A percentile compares a stretch with the other conserved stretches of the same genome.
These are phyloP conservation scores for Dasysyrphus albostriatus DNA, from an alignment of 2,888 invertebrate genomes.

Conservation along the genomic window DNA sequence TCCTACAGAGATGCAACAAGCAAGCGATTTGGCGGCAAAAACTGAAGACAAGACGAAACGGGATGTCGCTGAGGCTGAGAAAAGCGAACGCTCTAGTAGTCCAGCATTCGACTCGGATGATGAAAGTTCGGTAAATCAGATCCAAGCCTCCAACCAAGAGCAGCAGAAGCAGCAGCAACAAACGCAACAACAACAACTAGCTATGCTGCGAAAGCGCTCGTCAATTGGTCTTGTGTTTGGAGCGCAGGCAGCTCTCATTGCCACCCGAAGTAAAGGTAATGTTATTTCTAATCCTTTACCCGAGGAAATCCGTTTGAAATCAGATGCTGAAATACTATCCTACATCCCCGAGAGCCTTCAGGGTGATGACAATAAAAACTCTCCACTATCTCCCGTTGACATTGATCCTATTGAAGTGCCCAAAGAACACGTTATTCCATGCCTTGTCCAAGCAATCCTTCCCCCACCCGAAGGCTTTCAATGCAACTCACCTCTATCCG, in stretches of 20 bases:
- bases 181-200: conserved; percentile 78
- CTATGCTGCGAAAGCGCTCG: conserved; percentile 82
- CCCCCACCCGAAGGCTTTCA: conserved; percentile 90
- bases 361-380: conserved; percentile 68
- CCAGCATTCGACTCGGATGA: conserved; percentile 98
- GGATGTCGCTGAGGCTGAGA: conserved; percentile 86
- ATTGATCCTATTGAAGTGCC: conserved; percentile 82
- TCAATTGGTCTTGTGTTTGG: conserved; percentile 84
- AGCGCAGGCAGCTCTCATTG: conserved; percentile 82
- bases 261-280: conserved; percentile 80
- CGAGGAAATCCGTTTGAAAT: conserved; percentile 71
- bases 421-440: conserved; percentile 83
- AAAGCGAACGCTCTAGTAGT: conserved; percentile 94
- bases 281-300: conserved; percentile 73
- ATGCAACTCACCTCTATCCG: conserved; percentile 87
- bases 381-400: conserved; percentile 81
- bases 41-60: conserved; percentile 79
- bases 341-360: conserved; percentile 62
- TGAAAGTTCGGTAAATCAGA: conserved; percentile 89
- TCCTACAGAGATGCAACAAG: conserved; percentile 56
- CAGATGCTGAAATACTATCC: conserved; percentile 58
- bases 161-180: conserved; percentile 78
- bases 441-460: conserved; percentile 87
- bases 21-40: conserved; percentile 72
- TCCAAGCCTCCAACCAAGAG: conserved; percentile 82